Base-by-base conservation (phyloP, 2,113 vertebrate species). In the Xiphophorus couchianus region DNA sequence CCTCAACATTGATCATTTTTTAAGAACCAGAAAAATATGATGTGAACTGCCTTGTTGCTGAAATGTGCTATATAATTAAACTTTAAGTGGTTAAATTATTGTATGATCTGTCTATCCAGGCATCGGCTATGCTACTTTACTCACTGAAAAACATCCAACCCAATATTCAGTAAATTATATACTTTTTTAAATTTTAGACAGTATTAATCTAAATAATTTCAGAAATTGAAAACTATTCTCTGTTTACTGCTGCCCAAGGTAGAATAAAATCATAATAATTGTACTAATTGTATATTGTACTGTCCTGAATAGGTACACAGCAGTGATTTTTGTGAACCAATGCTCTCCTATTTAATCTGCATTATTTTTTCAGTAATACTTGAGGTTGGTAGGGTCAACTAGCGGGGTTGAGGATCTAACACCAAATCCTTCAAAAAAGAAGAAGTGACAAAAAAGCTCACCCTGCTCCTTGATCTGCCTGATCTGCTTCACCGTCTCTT, bases 401-500 rank as follows among this genome's bases (percentile, higher is more conserved):
- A 25, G 7, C 22, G 9, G 22, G 22, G 7, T 6, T 25, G 6
- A 9, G 8, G 15, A 54, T 54, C 22, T 8, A 54, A 54, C 22
- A 54, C 15, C 51, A 54, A 54, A 25, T 54, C 22, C 22, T n/a
- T 54, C 9, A 54, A 54, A 54, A 11, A 54, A 54, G 51, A 4
- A 54, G 19, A n/a, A n/a, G 25, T 25, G 22, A 54, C 17, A 54
- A 3, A 11, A 33, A n/a, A 28, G 71, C 95, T 94, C 96, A 99
- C 98, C 98, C 94, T 98, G 97, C 93, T 99, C 97, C 94, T 99
- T 99, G 93, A 99, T 99, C 93, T 98, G 98, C 86, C 98, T 95
- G 92, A 99, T 99, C 95, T 98, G 97, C 92, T 97, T 97, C 94
- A 99, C 97, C 92, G 98, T 99, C 96, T 99, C 98, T 91, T 98